A percentile compares a stretch with the other conserved stretches of the same genome.
Evolutionary conservation across 2,888 invertebrate species (phyloP).

Genomic region (Sylvicola cinctus): DNA sequence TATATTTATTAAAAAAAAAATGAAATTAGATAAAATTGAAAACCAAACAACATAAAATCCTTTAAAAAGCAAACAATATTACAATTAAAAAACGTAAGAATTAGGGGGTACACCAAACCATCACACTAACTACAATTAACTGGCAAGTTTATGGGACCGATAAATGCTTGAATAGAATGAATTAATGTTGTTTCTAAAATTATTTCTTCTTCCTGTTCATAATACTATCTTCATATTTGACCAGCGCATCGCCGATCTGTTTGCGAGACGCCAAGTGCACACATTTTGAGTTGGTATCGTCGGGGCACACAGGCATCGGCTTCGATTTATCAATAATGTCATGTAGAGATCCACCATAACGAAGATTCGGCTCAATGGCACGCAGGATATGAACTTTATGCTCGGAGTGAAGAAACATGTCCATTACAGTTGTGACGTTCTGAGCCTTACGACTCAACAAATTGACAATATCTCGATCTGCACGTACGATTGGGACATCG

Average conservation of each 20-base stretch:
- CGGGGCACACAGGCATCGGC: conserved; percentile 13
- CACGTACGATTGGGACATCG: conserved; percentile 36
- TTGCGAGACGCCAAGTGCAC: conserved; percentile 30
- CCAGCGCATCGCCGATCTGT: conserved; percentile 25
- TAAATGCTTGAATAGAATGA: no score
- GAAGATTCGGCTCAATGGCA: conserved; percentile 59
- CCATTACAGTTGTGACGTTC: conserved; percentile 33
- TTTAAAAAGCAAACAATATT: no score
- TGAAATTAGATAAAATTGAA: no score
- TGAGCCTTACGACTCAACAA: conserved; percentile 26
- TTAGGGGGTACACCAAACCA: no score
- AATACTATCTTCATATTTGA: conserved; percentile 13
- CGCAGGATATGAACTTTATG: conserved; percentile 47
- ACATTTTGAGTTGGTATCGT: conserved; percentile 20
- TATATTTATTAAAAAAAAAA: no score
- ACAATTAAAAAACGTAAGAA: no score
- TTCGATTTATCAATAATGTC: conserved; percentile 14
- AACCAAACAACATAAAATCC: no score
- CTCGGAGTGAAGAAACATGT: conserved; percentile 45
- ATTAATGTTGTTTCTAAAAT: no score
- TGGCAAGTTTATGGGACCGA: no score
- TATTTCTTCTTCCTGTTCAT: no score
- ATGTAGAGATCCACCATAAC: conserved; percentile 28
- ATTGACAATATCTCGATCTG: conserved; percentile 39
- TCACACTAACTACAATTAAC: no score